Evolutionary conservation across 2,888 invertebrate species (phyloP).

Genomic region (Pristionchus japonicus): DNA sequence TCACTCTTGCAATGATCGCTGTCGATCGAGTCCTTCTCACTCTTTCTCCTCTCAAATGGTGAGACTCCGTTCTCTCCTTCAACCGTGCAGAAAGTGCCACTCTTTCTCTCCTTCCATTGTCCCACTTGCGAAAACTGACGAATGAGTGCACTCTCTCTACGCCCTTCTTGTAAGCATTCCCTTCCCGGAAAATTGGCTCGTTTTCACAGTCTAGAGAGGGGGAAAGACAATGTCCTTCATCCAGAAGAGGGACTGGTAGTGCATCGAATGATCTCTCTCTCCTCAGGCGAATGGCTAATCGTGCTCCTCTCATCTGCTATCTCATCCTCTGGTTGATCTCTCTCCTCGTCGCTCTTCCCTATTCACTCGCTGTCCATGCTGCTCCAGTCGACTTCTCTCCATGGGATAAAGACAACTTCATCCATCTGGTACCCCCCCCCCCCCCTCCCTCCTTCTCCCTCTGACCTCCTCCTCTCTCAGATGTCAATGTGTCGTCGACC

Average conservation of each 20-base stretch:
- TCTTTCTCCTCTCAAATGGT: constrained; percentile 72
- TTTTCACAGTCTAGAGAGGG: not conserved
- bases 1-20: constrained; percentile 73
- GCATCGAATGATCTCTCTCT: not conserved
- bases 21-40: constrained; percentile 73
- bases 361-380: constrained; percentile 70
- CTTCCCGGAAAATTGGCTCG: not conserved
- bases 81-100: not conserved
- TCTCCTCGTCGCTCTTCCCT: constrained; percentile 70
- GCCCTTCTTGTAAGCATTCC: not conserved
- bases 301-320: constrained; percentile 71
- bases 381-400: constrained; percentile 67
- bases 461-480: not conserved
- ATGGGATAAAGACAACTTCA: constrained; percentile 54
- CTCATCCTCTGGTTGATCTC: constrained; percentile 71
- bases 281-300: constrained; percentile 68
- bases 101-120: not conserved
- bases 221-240: not conserved
- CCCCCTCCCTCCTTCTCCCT: not conserved
- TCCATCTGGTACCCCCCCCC: not conserved
- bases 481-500: constrained; percentile 16
- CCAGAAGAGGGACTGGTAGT: not conserved
- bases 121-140: not conserved
- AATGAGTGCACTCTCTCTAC: not conserved
- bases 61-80: not conserved